Evolutionary conservation across 92 coral and sea anemone genomes (phyloP).

Genomic region (Bergia puertoricense): DNA sequence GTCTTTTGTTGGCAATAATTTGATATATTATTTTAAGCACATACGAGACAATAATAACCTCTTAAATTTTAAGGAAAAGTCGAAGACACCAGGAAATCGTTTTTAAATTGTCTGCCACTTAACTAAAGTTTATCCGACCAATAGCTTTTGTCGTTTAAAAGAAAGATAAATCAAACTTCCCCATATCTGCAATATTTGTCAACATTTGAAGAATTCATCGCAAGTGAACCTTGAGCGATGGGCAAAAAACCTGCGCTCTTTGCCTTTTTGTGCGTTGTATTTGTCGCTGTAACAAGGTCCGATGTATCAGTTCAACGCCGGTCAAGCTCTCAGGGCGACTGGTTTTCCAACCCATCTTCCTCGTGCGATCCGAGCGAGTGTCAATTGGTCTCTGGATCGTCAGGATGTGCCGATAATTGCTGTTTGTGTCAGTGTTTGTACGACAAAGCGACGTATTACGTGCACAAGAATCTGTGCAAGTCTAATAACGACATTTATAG

Average conservation of each 20-base stretch:
- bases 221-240: background rate
- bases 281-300: background rate
- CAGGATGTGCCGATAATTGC: background rate
- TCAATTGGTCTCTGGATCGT: background rate
- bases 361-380: background rate
- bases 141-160: background rate
- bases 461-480: background rate
- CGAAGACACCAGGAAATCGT: no score
- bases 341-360: constrained; percentile 21
- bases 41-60: background rate
- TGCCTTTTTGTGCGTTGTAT: background rate
- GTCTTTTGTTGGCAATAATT: background rate
- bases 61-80: no score
- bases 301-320: constrained; percentile 5
- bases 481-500: background rate
- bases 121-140: no score
- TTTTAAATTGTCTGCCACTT: no score
- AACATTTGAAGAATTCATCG: background rate
- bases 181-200: no score
- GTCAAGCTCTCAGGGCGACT: background rate
- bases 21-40: background rate
- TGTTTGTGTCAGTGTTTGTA: constrained; percentile 19
- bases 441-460: background rate
- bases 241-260: background rate
- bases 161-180: background rate